Percentiles rank a stretch among this genome's conserved stretches.
Conservation (phyloP, 2,888 invertebrate genomes). For the Aromia moschata region DNA sequence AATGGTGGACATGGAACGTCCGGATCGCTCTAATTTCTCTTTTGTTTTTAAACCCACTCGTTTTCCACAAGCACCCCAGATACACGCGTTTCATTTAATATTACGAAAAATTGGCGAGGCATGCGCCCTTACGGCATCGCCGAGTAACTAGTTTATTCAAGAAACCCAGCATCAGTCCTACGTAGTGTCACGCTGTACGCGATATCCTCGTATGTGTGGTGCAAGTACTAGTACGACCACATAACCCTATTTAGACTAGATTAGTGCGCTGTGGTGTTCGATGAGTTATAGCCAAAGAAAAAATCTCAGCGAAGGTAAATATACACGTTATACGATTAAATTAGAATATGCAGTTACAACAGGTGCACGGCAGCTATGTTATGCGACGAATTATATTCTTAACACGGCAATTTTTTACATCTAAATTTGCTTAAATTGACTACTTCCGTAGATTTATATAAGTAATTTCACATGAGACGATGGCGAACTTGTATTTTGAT, state of each 20-base stretch:
- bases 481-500: no score
- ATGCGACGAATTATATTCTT: not conserved
- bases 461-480: no score
- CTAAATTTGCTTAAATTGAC: not conserved
- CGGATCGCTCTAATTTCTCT: not conserved
- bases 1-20: not conserved
- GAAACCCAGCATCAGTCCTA: not conserved
- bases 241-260: constrained; percentile 14
- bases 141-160: constrained; percentile 4
- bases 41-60: not conserved
- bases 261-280: constrained; percentile 6
- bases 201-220: not conserved
- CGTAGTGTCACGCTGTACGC: not conserved
- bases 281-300: not conserved
- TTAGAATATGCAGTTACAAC: constrained; percentile 14
- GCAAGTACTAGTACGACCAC: not conserved
- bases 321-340: not conserved
- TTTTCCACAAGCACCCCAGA: not conserved
- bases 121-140: not conserved
- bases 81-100: not conserved
- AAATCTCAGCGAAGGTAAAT: constrained; percentile 4
- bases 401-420: not conserved
- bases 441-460: not conserved
- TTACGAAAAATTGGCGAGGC: constrained; percentile 3
- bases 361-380: not conserved